These are phyloP conservation scores for Sinotaia quadrata DNA, from an alignment of 2,888 invertebrate genomes.

Conservation along the genomic window DNA sequence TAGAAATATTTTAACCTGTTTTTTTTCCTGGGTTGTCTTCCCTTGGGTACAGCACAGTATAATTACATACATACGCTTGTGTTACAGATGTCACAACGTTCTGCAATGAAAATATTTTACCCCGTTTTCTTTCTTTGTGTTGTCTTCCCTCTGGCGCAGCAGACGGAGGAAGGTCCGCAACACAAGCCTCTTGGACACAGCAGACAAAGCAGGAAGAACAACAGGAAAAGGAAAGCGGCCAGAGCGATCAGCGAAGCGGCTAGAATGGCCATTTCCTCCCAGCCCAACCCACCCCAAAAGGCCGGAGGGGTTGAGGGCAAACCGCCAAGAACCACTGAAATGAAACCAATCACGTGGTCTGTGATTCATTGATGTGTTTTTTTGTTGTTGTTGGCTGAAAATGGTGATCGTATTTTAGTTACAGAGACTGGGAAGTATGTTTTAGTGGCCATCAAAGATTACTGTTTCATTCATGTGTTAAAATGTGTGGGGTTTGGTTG, in stretches of 20 bases:
- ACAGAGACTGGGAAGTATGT: too few species aligned
- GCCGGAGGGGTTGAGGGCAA: not conserved
- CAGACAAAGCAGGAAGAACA: conserved; percentile 29
- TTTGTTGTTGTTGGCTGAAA: too few species aligned
- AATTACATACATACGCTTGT: too few species aligned
- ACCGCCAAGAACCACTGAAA: conserved; percentile 14
- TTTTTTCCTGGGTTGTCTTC: not conserved
- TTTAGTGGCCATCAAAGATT: too few species aligned
- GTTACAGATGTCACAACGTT: too few species aligned
- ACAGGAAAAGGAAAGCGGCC: conserved; percentile 28
- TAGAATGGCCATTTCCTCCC: conserved; percentile 29
- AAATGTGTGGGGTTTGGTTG: too few species aligned
- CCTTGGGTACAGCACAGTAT: too few species aligned
- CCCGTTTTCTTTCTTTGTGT: not conserved
- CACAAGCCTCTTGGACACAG: conserved; percentile 23
- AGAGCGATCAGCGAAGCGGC: conserved; percentile 30
- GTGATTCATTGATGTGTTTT: not conserved
- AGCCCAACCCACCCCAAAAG: conserved; percentile 14
- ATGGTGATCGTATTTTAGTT: too few species aligned
- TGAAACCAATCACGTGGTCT: not conserved
- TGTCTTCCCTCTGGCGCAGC: conserved; percentile 13
- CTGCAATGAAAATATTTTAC: too few species aligned
- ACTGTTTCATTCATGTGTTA: too few species aligned
- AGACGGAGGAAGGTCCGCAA: conserved; percentile 10
- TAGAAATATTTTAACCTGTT: too few species aligned